phyloP scores from a whole-genome alignment of 2,888 invertebrate genomes.

The Mythimna ferrago region DNA sequence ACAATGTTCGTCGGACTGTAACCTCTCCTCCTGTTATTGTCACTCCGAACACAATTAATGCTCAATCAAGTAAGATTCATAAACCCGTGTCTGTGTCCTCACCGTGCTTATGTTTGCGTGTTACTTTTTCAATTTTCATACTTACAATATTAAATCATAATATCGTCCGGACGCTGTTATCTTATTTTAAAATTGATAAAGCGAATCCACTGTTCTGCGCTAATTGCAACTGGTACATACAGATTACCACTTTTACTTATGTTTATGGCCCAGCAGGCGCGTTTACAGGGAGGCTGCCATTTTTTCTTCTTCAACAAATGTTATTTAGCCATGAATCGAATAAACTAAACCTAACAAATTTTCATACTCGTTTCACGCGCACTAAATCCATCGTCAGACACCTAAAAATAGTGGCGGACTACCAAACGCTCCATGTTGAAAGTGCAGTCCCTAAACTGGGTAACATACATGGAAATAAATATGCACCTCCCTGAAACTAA shows the following conservation, averaged over 20 bases:
- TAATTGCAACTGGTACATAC: not conserved
- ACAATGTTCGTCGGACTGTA: conserved; percentile 74
- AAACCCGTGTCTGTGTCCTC: conserved; percentile 45
- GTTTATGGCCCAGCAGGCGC: not conserved
- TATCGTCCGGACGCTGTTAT: conserved; percentile 21
- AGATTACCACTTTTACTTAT: not conserved
- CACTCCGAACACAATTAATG: conserved; percentile 71
- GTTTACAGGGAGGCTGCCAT: not conserved
- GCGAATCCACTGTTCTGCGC: no score
- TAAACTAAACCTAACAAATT: no score
- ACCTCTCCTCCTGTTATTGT: conserved; percentile 76
- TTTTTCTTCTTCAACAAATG: not conserved
- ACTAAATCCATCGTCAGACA: no score
- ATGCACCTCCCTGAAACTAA: not conserved
- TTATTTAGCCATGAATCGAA: not conserved
- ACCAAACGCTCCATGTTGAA: no score
- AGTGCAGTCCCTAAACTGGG: not conserved
- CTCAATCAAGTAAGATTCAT: conserved; percentile 78
- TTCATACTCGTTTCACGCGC: no score
- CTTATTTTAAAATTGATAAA: not conserved
- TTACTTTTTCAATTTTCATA: conserved; percentile 37
- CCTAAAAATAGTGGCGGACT: no score
- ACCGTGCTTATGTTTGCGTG: conserved; percentile 52
- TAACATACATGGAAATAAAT: not conserved
- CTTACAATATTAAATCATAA: conserved; percentile 41